Evolutionary conservation across 2,888 invertebrate genomes (phyloP).

Genomic region (Aphidius colemani): DNA sequence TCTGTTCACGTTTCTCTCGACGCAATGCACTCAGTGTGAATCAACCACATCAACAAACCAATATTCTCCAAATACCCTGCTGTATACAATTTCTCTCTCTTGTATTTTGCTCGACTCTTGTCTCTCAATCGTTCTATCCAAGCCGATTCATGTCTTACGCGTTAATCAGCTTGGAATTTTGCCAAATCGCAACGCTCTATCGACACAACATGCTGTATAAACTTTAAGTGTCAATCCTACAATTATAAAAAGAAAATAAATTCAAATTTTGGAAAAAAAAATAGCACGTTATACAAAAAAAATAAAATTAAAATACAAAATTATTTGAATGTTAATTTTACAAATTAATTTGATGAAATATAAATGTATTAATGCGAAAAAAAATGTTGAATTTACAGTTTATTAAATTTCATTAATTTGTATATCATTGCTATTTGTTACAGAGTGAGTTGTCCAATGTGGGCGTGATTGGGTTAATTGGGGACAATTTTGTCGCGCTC

Average conservation of each 20-base stretch:
- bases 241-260: not conserved
- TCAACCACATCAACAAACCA: conserved; percentile 36
- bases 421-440: too few species aligned
- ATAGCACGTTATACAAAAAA: not conserved
- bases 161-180: conserved; percentile 38
- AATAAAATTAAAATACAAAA: not conserved
- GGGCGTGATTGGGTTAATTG: conserved; percentile 37
- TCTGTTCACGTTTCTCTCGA: conserved; percentile 26
- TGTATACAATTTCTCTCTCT: conserved; percentile 22
- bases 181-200: conserved; percentile 35
- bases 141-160: conserved; percentile 33
- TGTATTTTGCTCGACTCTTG: conserved; percentile 18
- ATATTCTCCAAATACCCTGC: conserved; percentile 22
- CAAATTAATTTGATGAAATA: too few species aligned
- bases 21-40: conserved; percentile 24
- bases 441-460: conserved; percentile 9
- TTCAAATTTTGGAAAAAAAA: not conserved
- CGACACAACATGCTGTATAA: not conserved
- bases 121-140: conserved; percentile 6
- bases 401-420: not conserved
- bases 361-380: too few species aligned
- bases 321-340: not conserved
- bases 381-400: not conserved
- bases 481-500: conserved; percentile 30
- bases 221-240: not conserved